phyloP scores from a whole-genome alignment of 1,140 invertebrate genomes.

The Solen grandis region DNA sequence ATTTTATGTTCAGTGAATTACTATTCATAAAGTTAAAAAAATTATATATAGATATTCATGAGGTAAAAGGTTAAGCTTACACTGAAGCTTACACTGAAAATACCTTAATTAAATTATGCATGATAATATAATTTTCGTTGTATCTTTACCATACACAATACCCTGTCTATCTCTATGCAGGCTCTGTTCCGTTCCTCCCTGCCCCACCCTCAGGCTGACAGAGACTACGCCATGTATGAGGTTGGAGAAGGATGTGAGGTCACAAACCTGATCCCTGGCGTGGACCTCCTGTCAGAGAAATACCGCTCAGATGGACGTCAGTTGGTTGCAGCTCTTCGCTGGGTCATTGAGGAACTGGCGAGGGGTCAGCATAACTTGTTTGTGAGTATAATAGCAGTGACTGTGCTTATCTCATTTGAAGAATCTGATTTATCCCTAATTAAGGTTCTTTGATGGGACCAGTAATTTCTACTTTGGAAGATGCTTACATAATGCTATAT shows the following conservation, averaged over 20 bases:
- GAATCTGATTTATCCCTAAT: too few species aligned
- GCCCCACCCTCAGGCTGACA: conserved; percentile 78
- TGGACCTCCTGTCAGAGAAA: conserved; percentile 78
- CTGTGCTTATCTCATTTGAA: background rate
- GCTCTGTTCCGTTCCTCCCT: conserved; percentile 78
- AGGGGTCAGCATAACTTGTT: conserved; percentile 77
- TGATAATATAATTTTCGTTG: too few species aligned
- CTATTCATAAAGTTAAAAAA: too few species aligned
- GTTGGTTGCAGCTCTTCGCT: conserved; percentile 75
- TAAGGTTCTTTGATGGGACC: too few species aligned
- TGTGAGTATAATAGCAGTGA: conserved; percentile 67
- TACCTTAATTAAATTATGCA: too few species aligned
- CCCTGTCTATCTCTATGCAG: conserved; percentile 57
- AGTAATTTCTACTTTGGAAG: too few species aligned
- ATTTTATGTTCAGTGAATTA: too few species aligned
- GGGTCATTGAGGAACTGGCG: conserved; percentile 78
- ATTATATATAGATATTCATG: too few species aligned
- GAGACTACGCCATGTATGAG: conserved; percentile 79
- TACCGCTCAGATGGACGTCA: conserved; percentile 78
- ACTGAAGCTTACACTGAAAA: too few species aligned
- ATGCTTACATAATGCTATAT: too few species aligned
- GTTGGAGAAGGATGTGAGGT: conserved; percentile 78
- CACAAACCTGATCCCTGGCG: conserved; percentile 77
- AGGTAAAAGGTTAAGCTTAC: too few species aligned
- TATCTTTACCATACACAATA: too few species aligned